These are phyloP conservation scores for Petrosia ficiformis DNA, from an alignment of 37 sponge, comb jelly and placozoan genomes.

Conservation along the genomic window DNA sequence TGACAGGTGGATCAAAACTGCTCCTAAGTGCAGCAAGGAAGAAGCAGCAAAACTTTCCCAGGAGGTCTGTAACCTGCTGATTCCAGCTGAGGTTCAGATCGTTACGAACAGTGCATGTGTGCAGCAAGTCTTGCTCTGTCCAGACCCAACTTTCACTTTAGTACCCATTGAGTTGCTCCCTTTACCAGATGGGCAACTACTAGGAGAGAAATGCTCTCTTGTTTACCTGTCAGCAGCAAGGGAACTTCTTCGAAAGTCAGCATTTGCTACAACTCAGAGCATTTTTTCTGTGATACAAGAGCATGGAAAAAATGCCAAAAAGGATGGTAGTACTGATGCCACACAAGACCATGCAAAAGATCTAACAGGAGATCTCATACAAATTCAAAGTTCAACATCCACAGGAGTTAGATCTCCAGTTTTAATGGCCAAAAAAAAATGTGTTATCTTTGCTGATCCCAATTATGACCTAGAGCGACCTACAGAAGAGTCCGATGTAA, in stretches of 20 bases:
- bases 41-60: neutral
- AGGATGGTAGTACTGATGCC: conserved; percentile 11
- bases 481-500: neutral
- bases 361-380: too few species aligned
- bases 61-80: conserved; percentile 1
- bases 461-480: conserved; percentile 9
- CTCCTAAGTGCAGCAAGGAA: conserved; percentile 16
- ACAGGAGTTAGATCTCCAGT: too few species aligned
- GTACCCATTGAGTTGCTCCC: conserved; percentile 21
- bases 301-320: neutral
- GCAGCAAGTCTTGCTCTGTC: conserved; percentile 23
- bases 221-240: conserved; percentile 18
- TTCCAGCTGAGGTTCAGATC: conserved; percentile 13
- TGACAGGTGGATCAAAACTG: too few species aligned
- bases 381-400: too few species aligned
- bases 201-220: conserved; percentile 24
- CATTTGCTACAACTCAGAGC: too few species aligned
- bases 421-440: too few species aligned
- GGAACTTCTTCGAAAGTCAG: conserved; percentile 21
- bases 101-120: neutral
- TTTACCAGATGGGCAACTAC: conserved; percentile 2
- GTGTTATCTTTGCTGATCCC: conserved; percentile 23
- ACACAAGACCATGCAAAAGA: too few species aligned
- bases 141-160: conserved; percentile 17
- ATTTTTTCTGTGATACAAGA: neutral